These are phyloP conservation scores for Chirona hameri DNA, from an alignment of 2,888 invertebrate species.

Conservation along the genomic window DNA sequence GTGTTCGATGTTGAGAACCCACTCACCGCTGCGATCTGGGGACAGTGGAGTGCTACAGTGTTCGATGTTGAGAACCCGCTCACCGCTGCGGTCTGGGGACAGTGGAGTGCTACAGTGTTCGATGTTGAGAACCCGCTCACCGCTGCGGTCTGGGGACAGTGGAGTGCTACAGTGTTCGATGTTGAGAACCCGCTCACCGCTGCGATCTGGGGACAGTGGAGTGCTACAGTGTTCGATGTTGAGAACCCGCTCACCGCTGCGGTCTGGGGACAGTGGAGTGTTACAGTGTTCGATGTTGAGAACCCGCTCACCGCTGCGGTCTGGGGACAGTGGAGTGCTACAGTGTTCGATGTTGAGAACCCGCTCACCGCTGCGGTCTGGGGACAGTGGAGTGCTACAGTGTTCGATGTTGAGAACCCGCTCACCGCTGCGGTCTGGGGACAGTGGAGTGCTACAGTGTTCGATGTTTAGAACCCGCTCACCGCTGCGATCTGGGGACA, in stretches of 20 bases:
- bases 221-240: no score
- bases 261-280: constrained; percentile 47
- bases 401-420: neutral
- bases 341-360: no score
- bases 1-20: no score
- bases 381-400: no score
- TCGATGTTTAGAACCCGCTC: neutral
- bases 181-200: constrained; percentile 31
- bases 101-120: no score
- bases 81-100: constrained; percentile 44
- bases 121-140: constrained; percentile 30
- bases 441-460: no score
- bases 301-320: constrained; percentile 35
- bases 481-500: constrained; percentile 44
- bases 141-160: constrained; percentile 44
- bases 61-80: neutral
- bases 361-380: constrained; percentile 37
- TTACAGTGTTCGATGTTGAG: no score
- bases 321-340: no score
- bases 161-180: no score
- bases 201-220: constrained; percentile 45
- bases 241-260: constrained; percentile 33
- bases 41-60: no score
- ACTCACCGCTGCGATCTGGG: constrained; percentile 43
- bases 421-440: constrained; percentile 43